Evolutionary conservation across 2,797 vertebrate species (phyloP), one percentile per base, ranked within the genome.

Genomic region (Myotis myotis): DNA sequence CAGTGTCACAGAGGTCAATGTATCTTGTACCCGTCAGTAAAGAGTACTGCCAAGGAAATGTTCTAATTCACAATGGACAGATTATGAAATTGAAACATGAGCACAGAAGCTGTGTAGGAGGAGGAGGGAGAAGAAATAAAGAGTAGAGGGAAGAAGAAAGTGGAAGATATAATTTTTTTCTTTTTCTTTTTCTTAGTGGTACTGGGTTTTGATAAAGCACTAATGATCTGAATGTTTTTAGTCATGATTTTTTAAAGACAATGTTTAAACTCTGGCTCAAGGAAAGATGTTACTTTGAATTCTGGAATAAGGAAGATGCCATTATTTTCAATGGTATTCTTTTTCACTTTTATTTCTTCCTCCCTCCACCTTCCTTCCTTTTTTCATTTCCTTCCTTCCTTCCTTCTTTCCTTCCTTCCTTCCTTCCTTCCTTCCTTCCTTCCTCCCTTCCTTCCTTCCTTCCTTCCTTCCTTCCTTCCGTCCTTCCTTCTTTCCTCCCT

Each of bases 101-200:
- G 55, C 85, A 95, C 94, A 95, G 93, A 96, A 88, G 92, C 96
- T 93, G 85, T 86, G 87, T 64, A 76, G 82, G 97, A 85, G 60
- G 80, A 87, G 22, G 17, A 30, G 41, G 36, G 25, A 86, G 49
- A 44, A 84, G 30, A 90, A 41, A 80, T 62, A 64, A 94, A 49
- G 47, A 86, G 8, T 22, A 82, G 47, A 78, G 74, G 19, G 53
- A 91, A 68, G 49, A 86, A 87, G 36, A 62, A 94, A 92, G 53
- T 49, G 57, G 36, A 71, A 93, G 64, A 87, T 91, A 64, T 36
- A 82, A 9, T 55, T 15, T 28, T 28, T 60, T 62, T 47, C 8
- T 49, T 17, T n/a, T 47, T 41, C 49, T 57, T 12, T 33, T 60
- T 13, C 68, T 84, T 80, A 38, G 23, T 41, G 19, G 2, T 36